Base-by-base conservation (phyloP, 2,113 vertebrate genomes). In the Psophia crepitans region DNA sequence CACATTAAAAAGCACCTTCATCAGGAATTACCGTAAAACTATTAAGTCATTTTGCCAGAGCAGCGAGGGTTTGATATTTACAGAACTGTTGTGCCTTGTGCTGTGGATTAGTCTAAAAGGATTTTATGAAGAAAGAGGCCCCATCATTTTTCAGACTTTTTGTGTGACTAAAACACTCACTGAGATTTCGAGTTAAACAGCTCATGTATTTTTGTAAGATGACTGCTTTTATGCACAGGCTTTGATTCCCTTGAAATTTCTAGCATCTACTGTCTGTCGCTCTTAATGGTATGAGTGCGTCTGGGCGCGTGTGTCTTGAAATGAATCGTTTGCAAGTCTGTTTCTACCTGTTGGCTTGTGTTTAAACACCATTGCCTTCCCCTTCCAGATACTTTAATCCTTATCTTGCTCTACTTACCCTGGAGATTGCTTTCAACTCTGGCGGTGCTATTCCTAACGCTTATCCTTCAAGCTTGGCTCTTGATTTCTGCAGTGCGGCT, bases 391-490 rank as follows among this genome's bases (percentile, higher is more conserved):
- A 35, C 71, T 87, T 87, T 84, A 96, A 81, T 90, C 74, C 57
- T 95, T 92, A 86, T 92, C 90, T 93, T 93, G 60, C 76, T 80
- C 49, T 90, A 64, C 57, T 93, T 93, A 75, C 60, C 61, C 39
- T 84, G 77, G 73, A 86, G 86, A 90, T 68, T 68, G 43, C 73
- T 95, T 94, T 93, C 56, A 66, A 84, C 80, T 77, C 91, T 81
- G 35, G 51, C 93, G 64, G 24, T 75, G 61, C 88, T 90, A 1
- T 49, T 92, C 37, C 83, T 79, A 35, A 57, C 33, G 43, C 88
- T 88, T 71, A 57, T 91, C 66, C 79, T 64, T 84, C 71, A 79
- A 94, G 80, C 53, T 60, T 74, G 68, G 78, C 78, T 82, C 85
- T 78, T 93, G 77, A 53, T 68, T 92, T 92, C 26, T 78, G 56